phyloP scores from a whole-genome alignment of 1,140 invertebrate genomes.

The Habropoda laboriosa region DNA sequence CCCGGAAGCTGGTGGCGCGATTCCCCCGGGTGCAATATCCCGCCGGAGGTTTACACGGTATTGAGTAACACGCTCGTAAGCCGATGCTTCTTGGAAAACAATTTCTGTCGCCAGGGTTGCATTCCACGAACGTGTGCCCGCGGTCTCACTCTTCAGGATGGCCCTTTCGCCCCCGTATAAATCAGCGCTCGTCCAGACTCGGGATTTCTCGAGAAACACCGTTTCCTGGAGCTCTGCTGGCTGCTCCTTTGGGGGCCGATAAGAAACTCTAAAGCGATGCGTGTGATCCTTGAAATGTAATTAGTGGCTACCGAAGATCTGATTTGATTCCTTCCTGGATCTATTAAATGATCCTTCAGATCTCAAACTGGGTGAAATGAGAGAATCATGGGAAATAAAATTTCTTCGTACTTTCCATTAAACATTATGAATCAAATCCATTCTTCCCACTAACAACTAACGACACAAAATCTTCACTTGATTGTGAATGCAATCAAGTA shows the following conservation, averaged over 20 bases:
- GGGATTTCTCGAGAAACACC: not conserved
- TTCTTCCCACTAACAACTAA: too few relatives aligned
- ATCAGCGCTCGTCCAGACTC: slow-evolving; percentile 17
- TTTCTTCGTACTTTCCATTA: too few relatives aligned
- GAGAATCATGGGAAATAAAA: too few relatives aligned
- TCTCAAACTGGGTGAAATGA: too few relatives aligned
- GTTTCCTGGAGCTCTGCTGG: not conserved
- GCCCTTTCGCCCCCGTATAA: slow-evolving; percentile 13
- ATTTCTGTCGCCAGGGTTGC: slow-evolving; percentile 41
- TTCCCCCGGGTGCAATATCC: slow-evolving; percentile 60
- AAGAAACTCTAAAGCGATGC: not conserved
- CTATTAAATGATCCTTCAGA: too few relatives aligned
- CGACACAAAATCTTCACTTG: too few relatives aligned
- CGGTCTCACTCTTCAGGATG: slow-evolving; percentile 10
- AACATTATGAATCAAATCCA: too few relatives aligned
- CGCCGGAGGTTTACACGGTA: slow-evolving; percentile 21
- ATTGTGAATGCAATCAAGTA: too few relatives aligned
- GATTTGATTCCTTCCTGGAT: too few relatives aligned
- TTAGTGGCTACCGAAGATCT: too few relatives aligned
- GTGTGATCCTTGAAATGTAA: too few relatives aligned
- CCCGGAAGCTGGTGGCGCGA: slow-evolving; percentile 38
- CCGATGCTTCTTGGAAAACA: slow-evolving; percentile 46
- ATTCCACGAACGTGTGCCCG: slow-evolving; percentile 18
- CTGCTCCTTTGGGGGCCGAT: not conserved
- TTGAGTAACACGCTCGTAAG: slow-evolving; percentile 51